Conservation (phyloP, 2,888 invertebrate genomes). For the Catocala sponsa region DNA sequence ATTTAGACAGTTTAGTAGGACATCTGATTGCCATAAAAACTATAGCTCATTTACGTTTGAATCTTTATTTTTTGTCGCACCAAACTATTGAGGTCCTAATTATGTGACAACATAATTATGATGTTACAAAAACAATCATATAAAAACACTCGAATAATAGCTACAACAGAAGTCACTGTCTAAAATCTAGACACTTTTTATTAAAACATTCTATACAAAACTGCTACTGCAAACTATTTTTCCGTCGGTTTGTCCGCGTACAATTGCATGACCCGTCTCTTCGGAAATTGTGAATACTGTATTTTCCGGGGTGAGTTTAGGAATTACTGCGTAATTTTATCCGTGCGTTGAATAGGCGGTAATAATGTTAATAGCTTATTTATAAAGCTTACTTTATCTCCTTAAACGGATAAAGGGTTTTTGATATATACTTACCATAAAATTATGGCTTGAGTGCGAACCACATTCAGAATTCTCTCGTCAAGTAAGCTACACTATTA, state of each 20-base stretch:
- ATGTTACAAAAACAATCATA: too few relatives aligned
- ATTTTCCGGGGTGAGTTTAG: neutral
- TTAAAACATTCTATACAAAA: neutral
- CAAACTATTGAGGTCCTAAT: too few relatives aligned
- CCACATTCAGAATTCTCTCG: conserved; percentile 25
- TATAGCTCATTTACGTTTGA: too few relatives aligned
- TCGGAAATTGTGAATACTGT: conserved; percentile 10
- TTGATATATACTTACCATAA: too few relatives aligned
- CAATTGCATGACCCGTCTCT: neutral
- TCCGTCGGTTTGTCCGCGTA: neutral
- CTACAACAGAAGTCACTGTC: too few relatives aligned
- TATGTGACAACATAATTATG: too few relatives aligned
- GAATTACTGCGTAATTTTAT: conserved; percentile 1
- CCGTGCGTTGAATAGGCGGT: too few relatives aligned
- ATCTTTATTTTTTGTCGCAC: too few relatives aligned
- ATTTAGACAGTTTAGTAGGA: neutral
- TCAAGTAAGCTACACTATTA: conserved; percentile 45
- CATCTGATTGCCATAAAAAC: neutral
- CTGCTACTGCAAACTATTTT: neutral
- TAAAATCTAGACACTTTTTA: neutral
- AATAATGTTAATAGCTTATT: too few relatives aligned
- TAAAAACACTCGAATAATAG: too few relatives aligned
- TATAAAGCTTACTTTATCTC: too few relatives aligned
- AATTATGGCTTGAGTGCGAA: neutral
- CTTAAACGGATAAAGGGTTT: neutral